Base-by-base conservation (phyloP, 2,888 invertebrate species). In the Panopea generosa region DNA sequence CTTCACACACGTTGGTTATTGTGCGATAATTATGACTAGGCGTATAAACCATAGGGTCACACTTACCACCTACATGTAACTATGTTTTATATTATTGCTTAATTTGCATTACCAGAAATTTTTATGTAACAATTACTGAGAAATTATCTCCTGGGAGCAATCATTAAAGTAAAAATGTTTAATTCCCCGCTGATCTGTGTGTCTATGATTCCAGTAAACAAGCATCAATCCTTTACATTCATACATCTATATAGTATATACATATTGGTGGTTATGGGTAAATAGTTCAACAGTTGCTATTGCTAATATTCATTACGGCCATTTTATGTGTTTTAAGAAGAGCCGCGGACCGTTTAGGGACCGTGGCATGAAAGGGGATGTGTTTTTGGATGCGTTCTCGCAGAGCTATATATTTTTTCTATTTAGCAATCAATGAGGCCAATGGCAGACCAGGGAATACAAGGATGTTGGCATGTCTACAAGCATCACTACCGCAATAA, bases 271-370 rank as follows among this genome's bases (percentile, higher is more conserved):
- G 33, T 53, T 63, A 63, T 63, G 18, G 38, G 63, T 53, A 53
- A 63, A 53, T n/a, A 29, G 52, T 53, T 63, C 63, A 63, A 27
- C 53, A 63, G 52, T 52, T 53, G 40, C 63, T 38, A 56, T 47
- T 66, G 57, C 49, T 66, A 75, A 75, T 60, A 66, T 50, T 66
- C 53, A 60, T 75, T 65, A 62, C 70, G 59, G 56, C 55, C 55
- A 60, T 67, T 76, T 76, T 70, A 76, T 76, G 70, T 76, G 76
- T 76, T 76, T 70, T 67, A 61, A 67, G 70, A 60, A 53, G 66
- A 61, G 52, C 52, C 29, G 52, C 45, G 22, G 63, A 24, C 70
- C 62, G 66, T 70, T 71, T 62, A 57, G 70, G 76, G 66, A 62
- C 61, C 49, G 53, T 40, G 45, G 63, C 52, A 71, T 71, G 70